Conservation (phyloP, 2,113 vertebrate species). For the Mola mola region DNA sequence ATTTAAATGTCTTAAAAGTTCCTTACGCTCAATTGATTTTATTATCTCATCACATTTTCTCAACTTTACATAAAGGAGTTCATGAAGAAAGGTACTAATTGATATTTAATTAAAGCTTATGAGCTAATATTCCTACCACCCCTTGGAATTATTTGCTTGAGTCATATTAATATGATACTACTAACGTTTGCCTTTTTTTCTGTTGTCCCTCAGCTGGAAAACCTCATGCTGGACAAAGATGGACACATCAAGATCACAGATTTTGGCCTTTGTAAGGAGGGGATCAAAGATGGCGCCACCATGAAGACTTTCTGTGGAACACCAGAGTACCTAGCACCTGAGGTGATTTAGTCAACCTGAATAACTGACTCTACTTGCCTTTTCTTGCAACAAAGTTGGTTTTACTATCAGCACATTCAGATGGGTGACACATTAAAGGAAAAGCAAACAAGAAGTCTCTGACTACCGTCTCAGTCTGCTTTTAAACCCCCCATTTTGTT, state of each 20-base stretch:
- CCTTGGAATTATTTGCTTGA: no score
- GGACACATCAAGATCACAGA: slow-evolving; percentile 97
- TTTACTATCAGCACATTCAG: neutral
- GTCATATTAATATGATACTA: no score
- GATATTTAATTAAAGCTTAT: no score
- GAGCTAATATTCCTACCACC: no score
- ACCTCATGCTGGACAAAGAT: slow-evolving; percentile 96
- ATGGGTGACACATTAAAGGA: neutral
- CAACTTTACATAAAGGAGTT: no score
- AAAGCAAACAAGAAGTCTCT: neutral
- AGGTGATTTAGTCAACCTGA: slow-evolving; percentile 78
- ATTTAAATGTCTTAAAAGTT: no score
- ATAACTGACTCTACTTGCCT: neutral
- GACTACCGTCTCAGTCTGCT: no score
- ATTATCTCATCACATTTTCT: no score
- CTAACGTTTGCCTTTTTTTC: neutral
- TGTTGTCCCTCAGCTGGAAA: slow-evolving; percentile 86
- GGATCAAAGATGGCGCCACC: slow-evolving; percentile 91
- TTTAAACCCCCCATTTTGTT: no score
- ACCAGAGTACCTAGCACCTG: slow-evolving; percentile 92
- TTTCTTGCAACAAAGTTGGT: neutral
- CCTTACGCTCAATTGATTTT: no score
- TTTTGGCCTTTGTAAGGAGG: slow-evolving; percentile 94
- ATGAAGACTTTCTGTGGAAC: slow-evolving; percentile 97
- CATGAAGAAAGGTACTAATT: no score